phyloP scores from a whole-genome alignment of 2,113 vertebrate genomes.

The Circaetus cinerascens region DNA sequence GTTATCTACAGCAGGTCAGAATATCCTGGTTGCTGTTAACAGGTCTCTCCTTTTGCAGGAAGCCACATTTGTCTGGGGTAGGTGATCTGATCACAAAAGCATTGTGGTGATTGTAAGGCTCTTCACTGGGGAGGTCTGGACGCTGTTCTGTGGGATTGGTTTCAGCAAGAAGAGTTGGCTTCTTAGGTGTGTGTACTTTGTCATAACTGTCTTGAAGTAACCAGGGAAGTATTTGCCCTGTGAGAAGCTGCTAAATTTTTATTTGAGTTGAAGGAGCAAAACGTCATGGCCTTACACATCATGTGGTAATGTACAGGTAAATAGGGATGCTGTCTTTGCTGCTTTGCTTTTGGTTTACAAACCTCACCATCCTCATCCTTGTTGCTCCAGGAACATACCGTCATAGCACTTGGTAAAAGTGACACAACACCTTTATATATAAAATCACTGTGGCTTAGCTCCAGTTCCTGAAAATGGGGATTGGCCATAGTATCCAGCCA shows the following conservation, averaged over 20 bases:
- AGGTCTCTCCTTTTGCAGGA: background rate
- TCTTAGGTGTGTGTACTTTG: background rate
- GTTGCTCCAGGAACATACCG: background rate
- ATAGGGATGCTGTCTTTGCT: background rate
- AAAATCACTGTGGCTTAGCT: constrained; percentile 9
- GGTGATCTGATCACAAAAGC: background rate
- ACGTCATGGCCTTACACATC: constrained; percentile 24
- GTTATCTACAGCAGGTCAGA: background rate
- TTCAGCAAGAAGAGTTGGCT: background rate
- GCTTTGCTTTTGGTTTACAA: background rate
- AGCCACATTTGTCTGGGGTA: background rate
- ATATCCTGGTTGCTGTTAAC: background rate
- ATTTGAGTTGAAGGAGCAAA: constrained; percentile 22
- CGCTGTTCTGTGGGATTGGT: background rate
- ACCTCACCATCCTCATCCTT: background rate
- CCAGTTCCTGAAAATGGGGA: background rate
- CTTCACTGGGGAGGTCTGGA: background rate
- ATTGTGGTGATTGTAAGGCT: background rate
- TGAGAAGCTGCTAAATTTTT: constrained; percentile 24
- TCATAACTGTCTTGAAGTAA: background rate
- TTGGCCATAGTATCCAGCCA: background rate
- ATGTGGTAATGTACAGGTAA: background rate
- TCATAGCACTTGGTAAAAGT: background rate
- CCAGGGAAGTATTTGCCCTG: background rate
- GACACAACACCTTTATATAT: background rate